Conservation (phyloP, 2,888 invertebrate species). For the Ormyrus labotus region DNA sequence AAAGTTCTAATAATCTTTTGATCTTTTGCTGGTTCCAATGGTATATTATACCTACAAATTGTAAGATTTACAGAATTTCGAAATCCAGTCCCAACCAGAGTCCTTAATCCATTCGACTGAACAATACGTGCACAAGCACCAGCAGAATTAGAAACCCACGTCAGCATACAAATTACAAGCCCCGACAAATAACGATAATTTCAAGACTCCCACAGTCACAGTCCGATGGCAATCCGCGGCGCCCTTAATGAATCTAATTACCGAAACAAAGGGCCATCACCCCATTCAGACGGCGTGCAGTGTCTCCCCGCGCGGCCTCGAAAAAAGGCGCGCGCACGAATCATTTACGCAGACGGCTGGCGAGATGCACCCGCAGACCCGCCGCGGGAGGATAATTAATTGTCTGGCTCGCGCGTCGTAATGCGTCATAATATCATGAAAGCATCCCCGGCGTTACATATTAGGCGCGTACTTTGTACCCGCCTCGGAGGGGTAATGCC, state of each 20-base stretch:
- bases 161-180: too few relatives aligned
- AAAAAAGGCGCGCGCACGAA: background rate
- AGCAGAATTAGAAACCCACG: too few relatives aligned
- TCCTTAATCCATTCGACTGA: too few relatives aligned
- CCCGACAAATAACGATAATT: too few relatives aligned
- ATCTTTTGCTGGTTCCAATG: too few relatives aligned
- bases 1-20: too few relatives aligned
- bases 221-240: too few relatives aligned
- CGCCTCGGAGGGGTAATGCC: conserved; percentile 31
- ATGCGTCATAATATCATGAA: conserved; percentile 64
- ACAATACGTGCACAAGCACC: too few relatives aligned
- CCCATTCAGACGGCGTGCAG: background rate
- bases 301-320: background rate
- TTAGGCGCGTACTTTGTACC: background rate
- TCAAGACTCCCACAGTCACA: too few relatives aligned
- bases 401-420: conserved; percentile 57
- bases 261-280: background rate
- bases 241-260: background rate
- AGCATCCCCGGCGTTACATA: conserved; percentile 51
- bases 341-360: background rate
- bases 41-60: too few relatives aligned
- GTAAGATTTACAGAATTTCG: too few relatives aligned
- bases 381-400: conserved; percentile 62
- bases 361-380: background rate
- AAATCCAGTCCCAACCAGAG: too few relatives aligned